These are phyloP conservation scores for Cerastis leucographa DNA, from an alignment of 2,888 invertebrate genomes.

Conservation along the genomic window DNA sequence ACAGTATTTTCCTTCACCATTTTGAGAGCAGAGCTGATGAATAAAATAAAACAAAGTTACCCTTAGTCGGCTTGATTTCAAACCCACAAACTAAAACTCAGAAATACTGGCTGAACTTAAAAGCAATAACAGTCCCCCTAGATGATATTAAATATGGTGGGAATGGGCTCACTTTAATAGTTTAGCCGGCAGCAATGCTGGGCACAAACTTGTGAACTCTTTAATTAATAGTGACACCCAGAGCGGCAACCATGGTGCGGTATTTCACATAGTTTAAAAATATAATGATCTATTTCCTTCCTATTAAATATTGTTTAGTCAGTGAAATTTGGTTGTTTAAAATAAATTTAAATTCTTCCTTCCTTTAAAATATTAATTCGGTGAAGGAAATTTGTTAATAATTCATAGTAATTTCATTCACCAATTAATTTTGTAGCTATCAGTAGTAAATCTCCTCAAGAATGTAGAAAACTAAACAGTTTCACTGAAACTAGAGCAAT, in stretches of 20 bases:
- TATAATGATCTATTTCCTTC: neutral
- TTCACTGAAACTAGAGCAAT: slow-evolving; percentile 4
- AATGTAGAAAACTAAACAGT: neutral
- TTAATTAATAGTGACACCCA: slow-evolving; percentile 34
- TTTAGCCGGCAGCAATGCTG: slow-evolving; percentile 17
- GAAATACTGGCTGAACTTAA: neutral
- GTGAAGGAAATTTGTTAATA: neutral
- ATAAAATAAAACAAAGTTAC: neutral
- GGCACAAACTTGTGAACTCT: slow-evolving; percentile 45
- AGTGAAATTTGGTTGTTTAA: neutral
- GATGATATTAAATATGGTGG: slow-evolving; percentile 9
- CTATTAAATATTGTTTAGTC: neutral
- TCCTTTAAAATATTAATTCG: neutral
- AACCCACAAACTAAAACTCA: neutral
- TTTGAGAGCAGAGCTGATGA: neutral
- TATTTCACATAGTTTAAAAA: slow-evolving; percentile 2
- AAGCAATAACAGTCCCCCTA: slow-evolving; percentile 24
- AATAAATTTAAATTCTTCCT: neutral
- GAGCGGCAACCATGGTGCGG: neutral
- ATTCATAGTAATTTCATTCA: neutral
- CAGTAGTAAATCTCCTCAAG: neutral
- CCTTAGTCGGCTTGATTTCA: neutral
- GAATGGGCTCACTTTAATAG: slow-evolving; percentile 37
- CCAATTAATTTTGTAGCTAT: neutral
- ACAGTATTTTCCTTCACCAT: neutral